Percentiles rank a stretch among this genome's conserved stretches.
Conservation (phyloP, 2,113 vertebrate species). For the Procapra przewalskii region DNA sequence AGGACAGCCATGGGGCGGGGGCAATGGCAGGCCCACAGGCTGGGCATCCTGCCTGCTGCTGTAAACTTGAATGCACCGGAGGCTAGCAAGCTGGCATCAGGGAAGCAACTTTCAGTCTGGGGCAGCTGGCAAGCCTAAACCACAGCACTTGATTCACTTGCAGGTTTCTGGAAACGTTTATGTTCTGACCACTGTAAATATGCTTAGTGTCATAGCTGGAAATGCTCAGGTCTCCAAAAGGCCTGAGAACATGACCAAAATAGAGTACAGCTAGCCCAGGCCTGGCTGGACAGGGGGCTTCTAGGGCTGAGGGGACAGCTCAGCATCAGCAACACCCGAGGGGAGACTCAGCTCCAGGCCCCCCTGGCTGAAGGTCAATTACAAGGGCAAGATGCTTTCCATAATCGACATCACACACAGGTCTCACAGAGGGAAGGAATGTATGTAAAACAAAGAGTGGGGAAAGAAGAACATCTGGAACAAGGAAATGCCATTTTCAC, state of each 20-base stretch:
- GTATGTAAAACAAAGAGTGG: not conserved
- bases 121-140: not conserved
- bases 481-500: constrained; percentile 15
- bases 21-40: not conserved
- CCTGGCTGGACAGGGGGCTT: not conserved
- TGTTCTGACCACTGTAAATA: not conserved
- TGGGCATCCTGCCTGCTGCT: not conserved
- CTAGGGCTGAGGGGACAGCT: not conserved
- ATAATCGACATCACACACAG: not conserved
- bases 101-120: not conserved
- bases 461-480: not conserved
- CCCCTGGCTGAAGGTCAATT: not conserved
- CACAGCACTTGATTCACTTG: not conserved
- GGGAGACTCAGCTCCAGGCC: not conserved
- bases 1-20: not conserved
- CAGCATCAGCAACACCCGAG: rapidly evolving
- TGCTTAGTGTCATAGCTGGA: not conserved
- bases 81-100: not conserved
- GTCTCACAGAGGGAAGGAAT: not conserved
- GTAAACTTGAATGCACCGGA: not conserved
- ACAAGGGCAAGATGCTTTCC: not conserved
- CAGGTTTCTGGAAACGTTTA: not conserved
- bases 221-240: not conserved
- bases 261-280: not conserved
- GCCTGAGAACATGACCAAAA: not conserved